These are phyloP conservation scores for Xanthorhoe designata DNA, from an alignment of 2,888 invertebrate genomes.

Conservation along the genomic window DNA sequence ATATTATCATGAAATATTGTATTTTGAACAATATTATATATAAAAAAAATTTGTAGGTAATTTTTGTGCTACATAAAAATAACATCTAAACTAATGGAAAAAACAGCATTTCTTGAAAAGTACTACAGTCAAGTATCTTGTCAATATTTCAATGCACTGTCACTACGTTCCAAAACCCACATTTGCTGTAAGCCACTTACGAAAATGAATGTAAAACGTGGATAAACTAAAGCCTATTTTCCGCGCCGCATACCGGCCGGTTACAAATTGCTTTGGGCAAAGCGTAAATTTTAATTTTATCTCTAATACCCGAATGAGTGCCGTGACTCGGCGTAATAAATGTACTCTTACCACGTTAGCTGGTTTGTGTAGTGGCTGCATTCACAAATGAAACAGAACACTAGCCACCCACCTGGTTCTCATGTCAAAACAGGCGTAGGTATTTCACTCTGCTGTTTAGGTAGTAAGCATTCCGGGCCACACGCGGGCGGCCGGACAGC, in stretches of 20 bases:
- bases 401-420: too few relatives aligned
- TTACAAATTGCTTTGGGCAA: conserved; percentile 85
- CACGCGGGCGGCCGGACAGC: too few relatives aligned
- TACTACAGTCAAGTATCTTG: background rate
- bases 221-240: conserved; percentile 85
- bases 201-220: conserved; percentile 82
- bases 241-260: conserved; percentile 82
- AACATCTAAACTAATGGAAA: too few relatives aligned
- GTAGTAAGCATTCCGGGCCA: too few relatives aligned
- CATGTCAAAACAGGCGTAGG: too few relatives aligned
- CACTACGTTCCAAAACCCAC: conserved; percentile 33
- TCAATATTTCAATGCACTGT: conserved; percentile 1
- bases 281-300: conserved; percentile 86
- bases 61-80: too few relatives aligned
- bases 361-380: conserved; percentile 48
- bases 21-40: too few relatives aligned
- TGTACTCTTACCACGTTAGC: conserved; percentile 82
- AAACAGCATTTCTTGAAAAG: background rate
- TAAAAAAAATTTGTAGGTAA: too few relatives aligned
- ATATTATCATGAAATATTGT: too few relatives aligned
- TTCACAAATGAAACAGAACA: conserved; percentile 48
- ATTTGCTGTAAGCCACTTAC: conserved; percentile 79
- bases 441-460: too few relatives aligned
- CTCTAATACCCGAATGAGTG: conserved; percentile 85
- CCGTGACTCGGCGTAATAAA: conserved; percentile 85